Conservation (phyloP, 2,113 vertebrate species). For the Halcyon senegalensis region DNA sequence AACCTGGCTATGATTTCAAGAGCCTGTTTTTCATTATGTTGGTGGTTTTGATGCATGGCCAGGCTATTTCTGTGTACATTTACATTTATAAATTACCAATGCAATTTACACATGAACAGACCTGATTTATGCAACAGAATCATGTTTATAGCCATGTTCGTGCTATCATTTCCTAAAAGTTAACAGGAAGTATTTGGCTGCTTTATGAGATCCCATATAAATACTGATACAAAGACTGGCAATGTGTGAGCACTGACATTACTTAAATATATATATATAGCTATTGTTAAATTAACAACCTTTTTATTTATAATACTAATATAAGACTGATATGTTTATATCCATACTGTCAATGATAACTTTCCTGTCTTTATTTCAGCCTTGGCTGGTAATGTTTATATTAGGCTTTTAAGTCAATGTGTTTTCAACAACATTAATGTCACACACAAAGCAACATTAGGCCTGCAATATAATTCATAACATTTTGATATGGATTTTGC, state of each 20-base stretch:
- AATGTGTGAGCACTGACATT: slow-evolving; percentile 49
- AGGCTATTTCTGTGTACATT: slow-evolving; percentile 54
- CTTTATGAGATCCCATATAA: slow-evolving; percentile 62
- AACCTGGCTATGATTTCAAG: neutral
- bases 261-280: slow-evolving; percentile 59
- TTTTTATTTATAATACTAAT: slow-evolving; percentile 75
- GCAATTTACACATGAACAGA: slow-evolving; percentile 22
- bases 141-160: slow-evolving; percentile 40
- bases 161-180: slow-evolving; percentile 34
- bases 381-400: slow-evolving; percentile 41
- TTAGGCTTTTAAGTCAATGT: slow-evolving; percentile 46
- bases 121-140: slow-evolving; percentile 15
- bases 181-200: slow-evolving; percentile 56
- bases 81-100: slow-evolving; percentile 9
- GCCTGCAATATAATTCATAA: neutral
- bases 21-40: neutral
- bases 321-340: slow-evolving; percentile 73
- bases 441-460: neutral
- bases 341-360: slow-evolving; percentile 53
- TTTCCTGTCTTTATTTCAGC: slow-evolving; percentile 59
- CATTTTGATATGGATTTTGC: neutral
- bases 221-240: slow-evolving; percentile 64
- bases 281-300: slow-evolving; percentile 68
- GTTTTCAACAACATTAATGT: slow-evolving; percentile 14
- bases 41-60: neutral